A percentile compares a stretch with the other conserved stretches of the same genome.
These are phyloP conservation scores for Pygocentrus nattereri DNA, from an alignment of 2,797 vertebrate species.

Conservation along the genomic window DNA sequence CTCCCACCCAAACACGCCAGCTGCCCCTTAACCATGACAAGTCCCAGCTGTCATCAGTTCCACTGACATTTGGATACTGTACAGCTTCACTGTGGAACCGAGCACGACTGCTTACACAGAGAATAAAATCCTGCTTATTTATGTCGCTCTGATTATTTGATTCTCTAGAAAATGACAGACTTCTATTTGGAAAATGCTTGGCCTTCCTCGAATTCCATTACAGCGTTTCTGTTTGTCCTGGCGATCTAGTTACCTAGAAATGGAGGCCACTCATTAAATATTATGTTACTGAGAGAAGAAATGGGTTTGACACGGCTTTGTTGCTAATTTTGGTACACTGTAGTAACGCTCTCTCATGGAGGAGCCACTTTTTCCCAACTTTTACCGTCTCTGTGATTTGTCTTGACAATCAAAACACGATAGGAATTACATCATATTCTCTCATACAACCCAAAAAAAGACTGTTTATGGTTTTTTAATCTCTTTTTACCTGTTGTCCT, in stretches of 20 bases:
- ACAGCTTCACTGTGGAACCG: neutral
- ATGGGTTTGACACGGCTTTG: neutral
- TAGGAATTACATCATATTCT: neutral
- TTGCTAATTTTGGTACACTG: neutral
- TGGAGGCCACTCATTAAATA: neutral
- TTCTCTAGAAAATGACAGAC: neutral
- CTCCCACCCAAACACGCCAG: slow-evolving; percentile 27
- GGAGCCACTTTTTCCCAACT: neutral
- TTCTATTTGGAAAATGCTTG: neutral
- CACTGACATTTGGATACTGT: neutral
- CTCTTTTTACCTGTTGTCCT: slow-evolving; percentile 53
- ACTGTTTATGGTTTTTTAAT: neutral
- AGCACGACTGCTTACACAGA: neutral
- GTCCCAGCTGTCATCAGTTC: neutral
- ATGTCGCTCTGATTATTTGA: neutral
- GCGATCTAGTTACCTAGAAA: neutral
- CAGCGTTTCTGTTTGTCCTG: neutral
- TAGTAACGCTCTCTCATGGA: neutral
- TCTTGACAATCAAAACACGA: neutral
- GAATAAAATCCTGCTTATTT: neutral
- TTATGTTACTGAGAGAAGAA: neutral
- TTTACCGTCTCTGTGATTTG: neutral
- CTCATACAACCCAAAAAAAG: neutral
- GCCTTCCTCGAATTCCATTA: neutral
- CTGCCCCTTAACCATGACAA: slow-evolving; percentile 22